phyloP scores from a whole-genome alignment of 1,140 invertebrate species.

The Macrostomum lignano region DNA sequence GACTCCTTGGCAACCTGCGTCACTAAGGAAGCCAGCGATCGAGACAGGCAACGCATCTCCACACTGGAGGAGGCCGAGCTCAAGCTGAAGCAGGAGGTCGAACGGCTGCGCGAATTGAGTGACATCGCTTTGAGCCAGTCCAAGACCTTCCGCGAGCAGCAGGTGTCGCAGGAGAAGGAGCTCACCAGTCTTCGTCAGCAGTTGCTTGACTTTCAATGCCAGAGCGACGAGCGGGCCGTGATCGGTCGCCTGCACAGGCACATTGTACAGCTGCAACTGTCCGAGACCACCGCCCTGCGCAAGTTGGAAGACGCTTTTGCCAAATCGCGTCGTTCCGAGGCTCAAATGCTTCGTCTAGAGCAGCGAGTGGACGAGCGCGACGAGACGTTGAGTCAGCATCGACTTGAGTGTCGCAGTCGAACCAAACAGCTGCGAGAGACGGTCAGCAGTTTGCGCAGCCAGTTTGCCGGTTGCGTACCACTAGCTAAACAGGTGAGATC shows the following conservation, averaged over 20 bases:
- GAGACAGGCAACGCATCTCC: constrained; percentile 18
- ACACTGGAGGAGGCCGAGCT: constrained; percentile 15
- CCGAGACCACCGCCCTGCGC: constrained; percentile 21
- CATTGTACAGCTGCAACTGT: constrained; percentile 26
- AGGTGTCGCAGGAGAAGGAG: constrained; percentile 23
- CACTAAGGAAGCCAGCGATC: constrained; percentile 20
- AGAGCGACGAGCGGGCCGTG: constrained; percentile 27
- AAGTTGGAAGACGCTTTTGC: constrained; percentile 18
- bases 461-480: constrained; percentile 24
- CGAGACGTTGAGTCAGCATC: constrained; percentile 18
- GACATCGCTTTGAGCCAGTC: constrained; percentile 24
- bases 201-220: constrained; percentile 23
- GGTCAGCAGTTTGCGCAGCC: constrained; percentile 13
- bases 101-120: constrained; percentile 22
- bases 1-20: constrained; percentile 26
- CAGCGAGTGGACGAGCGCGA: constrained; percentile 25
- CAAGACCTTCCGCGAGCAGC: constrained; percentile 15
- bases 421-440: constrained; percentile 20
- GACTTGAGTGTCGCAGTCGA: constrained; percentile 19
- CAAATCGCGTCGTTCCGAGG: constrained; percentile 18
- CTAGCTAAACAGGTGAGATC: no score
- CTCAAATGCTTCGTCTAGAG: constrained; percentile 18
- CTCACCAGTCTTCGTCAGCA: constrained; percentile 20
- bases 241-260: constrained; percentile 28
- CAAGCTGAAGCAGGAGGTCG: constrained; percentile 17